Conservation (phyloP, 2,797 vertebrate genomes). For the Takifugu rubripes region DNA sequence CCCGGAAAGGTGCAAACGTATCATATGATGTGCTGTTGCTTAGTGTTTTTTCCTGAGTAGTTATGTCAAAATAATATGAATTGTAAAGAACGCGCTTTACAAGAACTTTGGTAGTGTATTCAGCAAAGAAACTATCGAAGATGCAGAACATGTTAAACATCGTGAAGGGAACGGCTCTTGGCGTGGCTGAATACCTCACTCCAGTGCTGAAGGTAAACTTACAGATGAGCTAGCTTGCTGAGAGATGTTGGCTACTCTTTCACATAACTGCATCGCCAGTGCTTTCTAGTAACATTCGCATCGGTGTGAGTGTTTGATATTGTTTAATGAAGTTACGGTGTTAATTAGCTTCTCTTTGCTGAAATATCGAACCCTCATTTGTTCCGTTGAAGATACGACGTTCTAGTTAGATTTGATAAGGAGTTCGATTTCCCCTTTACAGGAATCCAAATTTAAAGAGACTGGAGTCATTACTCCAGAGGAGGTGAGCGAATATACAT, state of each 20-base stretch:
- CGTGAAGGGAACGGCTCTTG: constrained; percentile 90
- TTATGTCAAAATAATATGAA: constrained; percentile 28
- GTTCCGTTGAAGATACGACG: neutral
- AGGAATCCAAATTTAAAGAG: constrained; percentile 99
- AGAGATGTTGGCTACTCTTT: constrained; percentile 7
- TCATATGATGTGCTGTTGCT: constrained; percentile 53
- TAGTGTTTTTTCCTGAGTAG: constrained; percentile 14
- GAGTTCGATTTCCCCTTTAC: constrained; percentile 4
- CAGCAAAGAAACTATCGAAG: neutral
- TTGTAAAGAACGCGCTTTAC: neutral
- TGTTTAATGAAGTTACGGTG: neutral
- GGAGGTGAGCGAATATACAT: constrained; percentile 78
- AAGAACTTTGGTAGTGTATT: neutral
- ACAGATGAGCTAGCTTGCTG: constrained; percentile 26
- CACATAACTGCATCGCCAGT: neutral
- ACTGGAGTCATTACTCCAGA: constrained; percentile 98
- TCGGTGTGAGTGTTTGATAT: neutral
- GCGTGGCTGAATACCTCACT: constrained; percentile 91
- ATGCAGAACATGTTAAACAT: constrained; percentile 96
- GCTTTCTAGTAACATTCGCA: neutral
- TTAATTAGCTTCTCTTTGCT: neutral
- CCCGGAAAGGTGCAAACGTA: constrained; percentile 27
- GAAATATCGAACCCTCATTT: neutral
- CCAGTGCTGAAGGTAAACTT: constrained; percentile 88
- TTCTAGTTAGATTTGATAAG: neutral